Percentiles rank a stretch among this genome's conserved stretches.
These are phyloP conservation scores for Drosophila leontia DNA, from an alignment of 1,140 invertebrate species.

Conservation along the genomic window DNA sequence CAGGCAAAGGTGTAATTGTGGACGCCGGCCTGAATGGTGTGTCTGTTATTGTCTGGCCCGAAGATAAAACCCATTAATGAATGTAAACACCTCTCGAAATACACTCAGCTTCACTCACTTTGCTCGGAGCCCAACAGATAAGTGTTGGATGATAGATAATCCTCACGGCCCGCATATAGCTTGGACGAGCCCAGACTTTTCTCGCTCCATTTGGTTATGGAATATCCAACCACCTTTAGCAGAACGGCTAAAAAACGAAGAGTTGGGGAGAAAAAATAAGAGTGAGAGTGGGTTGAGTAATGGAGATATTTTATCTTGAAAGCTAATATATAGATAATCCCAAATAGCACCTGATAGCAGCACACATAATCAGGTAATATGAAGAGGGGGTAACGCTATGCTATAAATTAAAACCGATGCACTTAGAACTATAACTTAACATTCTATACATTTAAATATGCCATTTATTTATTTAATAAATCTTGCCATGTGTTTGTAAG, in stretches of 20 bases:
- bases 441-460: too few species aligned
- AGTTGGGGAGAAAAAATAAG: background rate
- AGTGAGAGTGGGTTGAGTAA: conserved; percentile 2
- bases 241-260: conserved; percentile 46
- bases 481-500: background rate
- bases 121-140: conserved; percentile 77
- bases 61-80: conserved; percentile 32
- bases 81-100: background rate
- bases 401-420: background rate
- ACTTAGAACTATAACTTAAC: background rate
- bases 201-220: conserved; percentile 75
- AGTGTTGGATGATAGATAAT: conserved; percentile 72
- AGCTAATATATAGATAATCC: conserved; percentile 4
- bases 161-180: conserved; percentile 68
- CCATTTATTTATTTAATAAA: background rate
- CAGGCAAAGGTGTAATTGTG: conserved; percentile 87
- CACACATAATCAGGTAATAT: background rate
- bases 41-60: conserved; percentile 75
- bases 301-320: background rate
- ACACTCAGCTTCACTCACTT: conserved; percentile 55
- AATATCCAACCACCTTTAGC: conserved; percentile 72
- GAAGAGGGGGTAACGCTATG: background rate
- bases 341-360: conserved; percentile 1
- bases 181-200: conserved; percentile 43
- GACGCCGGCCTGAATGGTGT: conserved; percentile 86